These are phyloP conservation scores for Cassiopea andromeda DNA, from an alignment of 30 jellyfish, hydroid and myxozoan species.

Conservation along the genomic window DNA sequence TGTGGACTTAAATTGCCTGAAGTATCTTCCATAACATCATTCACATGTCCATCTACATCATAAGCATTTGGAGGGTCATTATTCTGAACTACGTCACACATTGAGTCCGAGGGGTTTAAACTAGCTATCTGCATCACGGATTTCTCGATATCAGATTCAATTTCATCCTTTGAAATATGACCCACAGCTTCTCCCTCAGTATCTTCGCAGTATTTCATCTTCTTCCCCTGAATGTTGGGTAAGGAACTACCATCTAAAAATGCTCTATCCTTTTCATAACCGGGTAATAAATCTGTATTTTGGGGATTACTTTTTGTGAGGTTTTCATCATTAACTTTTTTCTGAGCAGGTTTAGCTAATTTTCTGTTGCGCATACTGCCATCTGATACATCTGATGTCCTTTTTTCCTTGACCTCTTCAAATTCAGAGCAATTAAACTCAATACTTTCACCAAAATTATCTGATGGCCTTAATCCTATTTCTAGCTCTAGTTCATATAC, in stretches of 20 bases:
- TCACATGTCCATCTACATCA: background rate
- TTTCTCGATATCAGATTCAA: background rate
- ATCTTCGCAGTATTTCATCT: background rate
- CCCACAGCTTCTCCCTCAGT: background rate
- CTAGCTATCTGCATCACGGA: background rate
- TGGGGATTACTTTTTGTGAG: background rate
- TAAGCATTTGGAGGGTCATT: background rate
- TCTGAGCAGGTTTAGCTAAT: background rate
- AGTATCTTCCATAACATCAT: too few relatives aligned
- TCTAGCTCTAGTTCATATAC: slow-evolving; percentile 25
- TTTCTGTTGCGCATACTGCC: background rate
- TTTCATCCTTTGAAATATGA: background rate
- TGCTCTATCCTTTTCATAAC: background rate
- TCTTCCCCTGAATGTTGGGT: background rate
- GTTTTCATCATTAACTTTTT: background rate
- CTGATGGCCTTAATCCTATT: slow-evolving; percentile 16
- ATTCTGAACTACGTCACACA: background rate
- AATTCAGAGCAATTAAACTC: background rate
- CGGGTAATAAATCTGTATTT: background rate
- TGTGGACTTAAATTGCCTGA: too few relatives aligned
- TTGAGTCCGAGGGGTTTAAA: background rate
- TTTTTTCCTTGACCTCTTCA: background rate
- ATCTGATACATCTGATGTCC: background rate
- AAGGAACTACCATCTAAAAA: background rate
- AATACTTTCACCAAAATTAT: background rate